Percentiles rank a stretch among this genome's conserved stretches.
Conservation (phyloP, 2,113 vertebrate species). For the Datnioides undecimradiatus region DNA sequence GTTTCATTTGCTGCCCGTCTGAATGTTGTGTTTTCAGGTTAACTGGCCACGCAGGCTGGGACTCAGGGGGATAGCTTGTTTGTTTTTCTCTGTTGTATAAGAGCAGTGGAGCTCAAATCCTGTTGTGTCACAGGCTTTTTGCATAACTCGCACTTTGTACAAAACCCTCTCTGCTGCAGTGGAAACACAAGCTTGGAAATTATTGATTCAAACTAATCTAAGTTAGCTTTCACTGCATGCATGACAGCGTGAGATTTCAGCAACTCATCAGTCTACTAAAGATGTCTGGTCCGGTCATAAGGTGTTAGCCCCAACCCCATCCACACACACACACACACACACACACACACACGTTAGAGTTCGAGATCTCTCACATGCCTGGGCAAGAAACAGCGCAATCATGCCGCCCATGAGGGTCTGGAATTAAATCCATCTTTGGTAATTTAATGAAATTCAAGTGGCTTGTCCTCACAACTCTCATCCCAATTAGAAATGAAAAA, state of each 20-base stretch:
- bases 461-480: slow-evolving; percentile 43
- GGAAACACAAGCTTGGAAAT: not conserved
- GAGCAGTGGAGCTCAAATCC: slow-evolving; percentile 36
- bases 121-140: slow-evolving; percentile 41
- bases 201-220: not conserved
- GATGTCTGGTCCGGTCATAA: not conserved
- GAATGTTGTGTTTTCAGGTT: slow-evolving; percentile 31
- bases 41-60: slow-evolving; percentile 23
- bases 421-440: slow-evolving; percentile 48
- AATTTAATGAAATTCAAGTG: slow-evolving; percentile 55
- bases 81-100: slow-evolving; percentile 47
- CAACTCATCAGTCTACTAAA: not conserved
- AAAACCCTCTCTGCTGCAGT: slow-evolving; percentile 4
- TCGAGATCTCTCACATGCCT: not conserved
- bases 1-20: slow-evolving; percentile 37
- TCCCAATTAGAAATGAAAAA: slow-evolving; percentile 66
- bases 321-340: not conserved
- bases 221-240: not conserved
- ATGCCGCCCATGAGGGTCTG: not conserved
- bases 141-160: slow-evolving; percentile 27
- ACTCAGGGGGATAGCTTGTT: slow-evolving; percentile 37
- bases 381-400: slow-evolving; percentile 14
- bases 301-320: not conserved
- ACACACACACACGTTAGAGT: not conserved
- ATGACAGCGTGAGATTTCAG: not conserved